phyloP scores from a whole-genome alignment of 2,797 vertebrate genomes.

The Geotria australis region DNA sequence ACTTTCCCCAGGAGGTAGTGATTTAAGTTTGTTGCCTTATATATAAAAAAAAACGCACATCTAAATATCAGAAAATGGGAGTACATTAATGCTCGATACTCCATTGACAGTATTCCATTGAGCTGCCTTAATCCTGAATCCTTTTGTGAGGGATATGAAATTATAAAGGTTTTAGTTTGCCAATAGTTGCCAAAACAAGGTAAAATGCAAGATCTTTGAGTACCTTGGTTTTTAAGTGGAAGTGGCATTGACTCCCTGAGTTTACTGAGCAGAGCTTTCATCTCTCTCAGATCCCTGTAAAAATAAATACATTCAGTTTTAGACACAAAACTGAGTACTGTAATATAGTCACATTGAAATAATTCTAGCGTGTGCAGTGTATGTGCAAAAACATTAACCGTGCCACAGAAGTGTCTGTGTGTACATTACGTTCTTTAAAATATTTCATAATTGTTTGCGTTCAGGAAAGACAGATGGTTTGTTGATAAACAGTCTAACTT shows the following conservation, averaged over 20 bases:
- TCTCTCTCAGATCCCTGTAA: constrained; percentile 81
- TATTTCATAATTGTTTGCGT: too few species aligned
- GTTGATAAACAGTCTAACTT: too few species aligned
- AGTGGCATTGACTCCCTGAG: constrained; percentile 99
- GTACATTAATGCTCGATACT: constrained; percentile 2
- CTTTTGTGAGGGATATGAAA: too few species aligned
- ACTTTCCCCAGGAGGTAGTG: constrained; percentile 3
- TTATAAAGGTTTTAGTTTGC: too few species aligned
- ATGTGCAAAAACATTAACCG: too few species aligned
- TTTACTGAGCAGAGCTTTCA: constrained; percentile 99
- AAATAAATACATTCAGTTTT: constrained; percentile 3
- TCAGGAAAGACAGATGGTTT: too few species aligned
- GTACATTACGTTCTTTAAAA: too few species aligned
- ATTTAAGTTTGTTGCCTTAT: background rate
- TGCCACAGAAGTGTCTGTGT: too few species aligned
- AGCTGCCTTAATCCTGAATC: too few species aligned
- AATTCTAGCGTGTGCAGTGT: background rate
- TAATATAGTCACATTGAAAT: background rate
- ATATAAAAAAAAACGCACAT: background rate
- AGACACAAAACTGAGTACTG: background rate
- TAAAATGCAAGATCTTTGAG: too few species aligned
- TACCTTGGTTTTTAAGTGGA: constrained; percentile 96
- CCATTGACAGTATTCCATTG: too few species aligned
- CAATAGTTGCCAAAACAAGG: too few species aligned
- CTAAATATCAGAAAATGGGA: constrained; percentile 4